Evolutionary conservation across 2,113 vertebrate genomes (phyloP), one percentile per base, ranked within the genome.

Genomic region (Campylomormyrus tamandua): DNA sequence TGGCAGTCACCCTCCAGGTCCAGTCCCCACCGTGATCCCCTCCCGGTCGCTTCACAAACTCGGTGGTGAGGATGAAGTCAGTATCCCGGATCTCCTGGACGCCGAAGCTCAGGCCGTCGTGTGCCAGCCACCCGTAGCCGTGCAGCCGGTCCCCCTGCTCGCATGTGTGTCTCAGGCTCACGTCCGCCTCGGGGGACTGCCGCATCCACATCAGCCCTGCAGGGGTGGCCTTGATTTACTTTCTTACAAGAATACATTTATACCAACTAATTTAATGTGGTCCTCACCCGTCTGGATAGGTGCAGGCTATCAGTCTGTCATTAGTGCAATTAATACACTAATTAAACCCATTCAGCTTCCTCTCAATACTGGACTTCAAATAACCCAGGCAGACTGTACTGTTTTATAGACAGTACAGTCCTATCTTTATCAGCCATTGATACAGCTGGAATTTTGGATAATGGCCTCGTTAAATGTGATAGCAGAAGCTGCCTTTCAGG

Each of bases 151-250:
- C 97, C 0, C 96, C 95, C 92, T 98, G 98, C 90, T 99, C 98
- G 80, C 97, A 99, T 0, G 97, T 97, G 95, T 99, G 98, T 74
- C 98, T 96, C 74, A 99, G 92, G 90, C 93, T 94, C 83, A 95
- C 83, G 15, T 96, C 96, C 35, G 88, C 92, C 46, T 96, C 94
- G 0, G 95, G 93, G 91, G 95, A 96, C 92, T 98, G 98, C 52
- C 94, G 96, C 91, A 97, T 95, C 98, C 98, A 99, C 98, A 99
- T 99, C 92, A 99, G 92, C 1, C 98, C 98, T 99, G 24, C 88
- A 3, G 83, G 45, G 45, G 45, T 24, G 3, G 21, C 8, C 42
- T 39, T 45, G 0, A 11, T 48, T 84, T 39, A 39, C 15, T 17
- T 35, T 35, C 35, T 77, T 83, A 83, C 15, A 39, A 83, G 39